phyloP scores from a whole-genome alignment of 2,888 invertebrate species.

The Muscina levida region DNA sequence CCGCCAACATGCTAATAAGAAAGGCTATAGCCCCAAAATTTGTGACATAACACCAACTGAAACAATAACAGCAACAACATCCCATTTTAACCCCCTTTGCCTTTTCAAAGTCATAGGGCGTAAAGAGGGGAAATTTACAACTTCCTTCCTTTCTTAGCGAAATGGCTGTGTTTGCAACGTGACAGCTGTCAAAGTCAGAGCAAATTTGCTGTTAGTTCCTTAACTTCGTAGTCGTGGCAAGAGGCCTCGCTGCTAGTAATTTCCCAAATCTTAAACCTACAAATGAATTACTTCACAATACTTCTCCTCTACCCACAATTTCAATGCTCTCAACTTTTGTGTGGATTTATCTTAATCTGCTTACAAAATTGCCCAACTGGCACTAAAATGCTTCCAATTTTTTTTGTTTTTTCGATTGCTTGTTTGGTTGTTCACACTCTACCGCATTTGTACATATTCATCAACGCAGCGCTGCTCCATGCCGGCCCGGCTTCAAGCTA shows the following conservation, averaged over 20 bases:
- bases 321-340: constrained; percentile 53
- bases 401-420: no score
- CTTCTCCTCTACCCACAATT: neutral
- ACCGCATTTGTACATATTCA: no score
- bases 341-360: constrained; percentile 44
- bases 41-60: no score
- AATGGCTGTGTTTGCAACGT: constrained; percentile 9
- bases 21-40: no score
- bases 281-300: constrained; percentile 60
- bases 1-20: no score
- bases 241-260: no score
- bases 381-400: neutral
- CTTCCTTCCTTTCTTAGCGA: constrained; percentile 20
- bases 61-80: neutral
- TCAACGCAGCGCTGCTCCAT: neutral
- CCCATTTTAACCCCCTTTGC: neutral
- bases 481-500: constrained; percentile 63
- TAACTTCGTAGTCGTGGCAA: constrained; percentile 7
- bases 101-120: constrained; percentile 55
- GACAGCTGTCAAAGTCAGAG: constrained; percentile 51
- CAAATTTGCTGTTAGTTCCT: neutral
- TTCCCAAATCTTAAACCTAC: neutral
- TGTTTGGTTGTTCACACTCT: constrained; percentile 12
- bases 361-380: constrained; percentile 52
- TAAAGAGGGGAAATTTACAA: constrained; percentile 46